Conservation (phyloP, 2,888 invertebrate genomes). For the Scaptomyza caliginosa region DNA sequence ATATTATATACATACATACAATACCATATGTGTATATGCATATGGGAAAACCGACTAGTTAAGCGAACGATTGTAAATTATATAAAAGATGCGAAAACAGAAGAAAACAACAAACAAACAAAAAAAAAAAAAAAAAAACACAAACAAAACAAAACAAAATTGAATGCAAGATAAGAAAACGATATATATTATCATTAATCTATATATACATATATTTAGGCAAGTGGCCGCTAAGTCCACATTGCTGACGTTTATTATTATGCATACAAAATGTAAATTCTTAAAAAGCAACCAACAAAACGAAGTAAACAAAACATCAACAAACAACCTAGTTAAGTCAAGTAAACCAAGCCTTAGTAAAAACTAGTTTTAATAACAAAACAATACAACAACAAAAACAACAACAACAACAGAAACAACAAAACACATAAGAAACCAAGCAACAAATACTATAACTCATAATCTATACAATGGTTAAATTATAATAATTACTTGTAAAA, state of each 20-base stretch:
- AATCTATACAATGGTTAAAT: slow-evolving; percentile 52
- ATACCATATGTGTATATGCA: slow-evolving; percentile 20
- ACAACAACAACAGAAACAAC: slow-evolving; percentile 8
- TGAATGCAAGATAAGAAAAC: too few relatives aligned
- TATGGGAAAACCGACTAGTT: slow-evolving; percentile 45
- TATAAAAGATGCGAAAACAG: too few relatives aligned
- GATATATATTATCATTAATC: slow-evolving; percentile 46
- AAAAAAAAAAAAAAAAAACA: neutral
- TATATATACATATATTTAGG: slow-evolving; percentile 17
- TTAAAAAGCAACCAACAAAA: slow-evolving; percentile 50
- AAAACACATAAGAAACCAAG: slow-evolving; percentile 17
- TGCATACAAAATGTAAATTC: slow-evolving; percentile 58
- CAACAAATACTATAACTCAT: slow-evolving; percentile 46
- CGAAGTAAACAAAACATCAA: slow-evolving; percentile 44
- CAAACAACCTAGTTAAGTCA: slow-evolving; percentile 62
- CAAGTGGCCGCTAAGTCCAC: slow-evolving; percentile 26
- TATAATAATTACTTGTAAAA: slow-evolving; percentile 66
- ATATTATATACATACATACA: slow-evolving; percentile 12
- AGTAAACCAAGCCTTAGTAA: slow-evolving; percentile 76
- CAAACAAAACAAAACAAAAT: neutral
- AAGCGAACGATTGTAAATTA: slow-evolving; percentile 58
- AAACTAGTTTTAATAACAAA: slow-evolving; percentile 68
- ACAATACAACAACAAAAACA: slow-evolving; percentile 13
- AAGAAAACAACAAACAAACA: neutral
- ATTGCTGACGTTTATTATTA: slow-evolving; percentile 55